Percentiles rank a stretch among this genome's conserved stretches.
phyloP scores from a whole-genome alignment of 2,113 vertebrate species.

The Rattus norvegicus region GRCr8 NC_086032.1:93234001-93234500 shows the following conservation, averaged over 20 bases:
- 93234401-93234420: background rate
- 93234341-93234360: background rate
- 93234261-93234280: background rate
- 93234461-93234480: background rate
- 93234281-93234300: background rate
- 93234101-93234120: background rate
- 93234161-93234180: background rate
- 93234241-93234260: background rate
- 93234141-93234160: background rate
- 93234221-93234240: background rate
- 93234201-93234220: background rate
- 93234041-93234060: background rate
- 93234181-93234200: background rate
- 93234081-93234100: background rate
- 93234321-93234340: background rate
- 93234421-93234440: background rate
- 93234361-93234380: background rate
- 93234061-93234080: background rate
- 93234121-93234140: background rate
- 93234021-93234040: background rate
- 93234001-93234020: background rate
- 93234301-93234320: background rate
- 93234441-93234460: background rate
- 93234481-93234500: background rate
- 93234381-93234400: background rate